These are phyloP conservation scores for Gnathonemus longibarbis DNA, from an alignment of 2,113 vertebrate species.

Conservation along the genomic window DNA sequence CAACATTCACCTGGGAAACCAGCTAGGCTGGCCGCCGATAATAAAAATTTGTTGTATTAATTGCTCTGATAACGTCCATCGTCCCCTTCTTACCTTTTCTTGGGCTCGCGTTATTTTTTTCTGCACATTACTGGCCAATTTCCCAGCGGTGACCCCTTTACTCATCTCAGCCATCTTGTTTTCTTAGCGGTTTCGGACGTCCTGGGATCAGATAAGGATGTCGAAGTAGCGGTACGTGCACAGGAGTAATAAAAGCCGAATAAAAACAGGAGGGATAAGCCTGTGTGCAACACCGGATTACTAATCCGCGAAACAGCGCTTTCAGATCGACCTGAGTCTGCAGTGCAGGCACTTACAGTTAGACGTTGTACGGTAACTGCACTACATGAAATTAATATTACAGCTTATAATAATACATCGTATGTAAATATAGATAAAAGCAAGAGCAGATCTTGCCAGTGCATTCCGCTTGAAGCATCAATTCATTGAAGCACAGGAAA, in stretches of 20 bases:
- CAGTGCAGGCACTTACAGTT: conserved; percentile 50
- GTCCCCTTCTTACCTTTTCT: conserved; percentile 76
- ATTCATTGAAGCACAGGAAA: conserved; percentile 37
- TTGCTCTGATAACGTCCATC: background rate
- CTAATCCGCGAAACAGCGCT: conserved; percentile 19
- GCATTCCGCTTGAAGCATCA: background rate
- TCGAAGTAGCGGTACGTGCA: conserved; percentile 6
- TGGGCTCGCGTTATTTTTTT: conserved; percentile 89
- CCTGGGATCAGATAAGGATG: conserved; percentile 16
- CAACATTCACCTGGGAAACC: background rate
- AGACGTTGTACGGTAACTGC: conserved; percentile 33
- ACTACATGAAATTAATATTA: background rate
- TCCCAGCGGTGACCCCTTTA: conserved; percentile 89
- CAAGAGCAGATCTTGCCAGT: background rate
- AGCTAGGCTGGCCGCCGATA: background rate
- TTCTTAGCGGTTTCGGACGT: conserved; percentile 21
- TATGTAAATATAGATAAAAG: background rate
- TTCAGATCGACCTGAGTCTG: conserved; percentile 41
- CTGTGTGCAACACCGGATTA: background rate
- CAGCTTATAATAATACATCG: background rate
- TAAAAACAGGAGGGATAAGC: background rate
- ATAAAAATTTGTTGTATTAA: background rate
- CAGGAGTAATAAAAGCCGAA: background rate
- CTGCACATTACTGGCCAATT: conserved; percentile 88
- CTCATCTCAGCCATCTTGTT: conserved; percentile 84